Evolutionary conservation across 2,113 vertebrate species (phyloP), one percentile per base, ranked within the genome.

Genomic region (Odontesthes bonariensis): DNA sequence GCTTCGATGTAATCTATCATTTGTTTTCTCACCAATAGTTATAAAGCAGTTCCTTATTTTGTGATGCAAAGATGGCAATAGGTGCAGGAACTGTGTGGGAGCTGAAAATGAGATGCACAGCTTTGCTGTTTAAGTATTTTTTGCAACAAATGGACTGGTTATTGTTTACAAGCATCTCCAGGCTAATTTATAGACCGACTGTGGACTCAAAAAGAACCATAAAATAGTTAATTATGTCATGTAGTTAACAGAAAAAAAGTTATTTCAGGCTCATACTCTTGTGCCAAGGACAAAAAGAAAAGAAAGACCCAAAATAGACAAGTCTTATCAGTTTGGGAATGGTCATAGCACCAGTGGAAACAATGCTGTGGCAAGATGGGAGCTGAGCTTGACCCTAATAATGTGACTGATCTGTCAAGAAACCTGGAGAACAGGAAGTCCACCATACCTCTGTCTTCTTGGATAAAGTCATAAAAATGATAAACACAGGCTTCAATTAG

Each of bases 381-480:
- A 84, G 86, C 83, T 69, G 82, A 77, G 81, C 67, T 82, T 85
- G 89, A 92, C 88, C 89, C 92, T 88, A 91, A 92, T 94, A 93
- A 90, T 84, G 90, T 83, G 82, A 88, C 85, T 17, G 85, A 65
- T 84, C 86, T 72, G 84, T 90, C 89, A 89, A 83, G 86, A 82
- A 91, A 86, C 83, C 81, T 56, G 75, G 68, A 83, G 86, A 84
- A 88, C 92, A 93, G 94, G 94, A 94, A 94, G 90, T 53, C 68
- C 51, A 51, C 79, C 69, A 64, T 90, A 87, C 81, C 85, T 92
- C 92, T 93, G 92, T 88, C 92, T 92, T 92, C 80, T 79, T 89
- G 92, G 92, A 93, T 94, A 94, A 93, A 93, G 91, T 92, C 91
- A 94, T 94, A 92, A 94, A 94, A 93, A 94, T 95, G 92, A 94